Conservation (phyloP, 2,113 vertebrate genomes). For the Rhinichthys klamathensis region DNA sequence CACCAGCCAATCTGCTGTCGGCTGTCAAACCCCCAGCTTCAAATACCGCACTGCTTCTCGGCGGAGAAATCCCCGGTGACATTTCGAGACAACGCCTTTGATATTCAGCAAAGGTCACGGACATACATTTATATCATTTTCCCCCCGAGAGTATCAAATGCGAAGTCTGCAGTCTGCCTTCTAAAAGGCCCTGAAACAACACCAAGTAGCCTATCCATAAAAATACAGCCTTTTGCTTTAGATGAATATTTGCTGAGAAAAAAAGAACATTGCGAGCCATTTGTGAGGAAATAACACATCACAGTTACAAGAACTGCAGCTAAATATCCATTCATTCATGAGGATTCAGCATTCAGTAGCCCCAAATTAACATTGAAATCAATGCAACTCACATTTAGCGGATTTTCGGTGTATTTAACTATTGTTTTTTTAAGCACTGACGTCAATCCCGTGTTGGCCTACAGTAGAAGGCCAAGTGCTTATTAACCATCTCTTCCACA, state of each 20-base stretch:
- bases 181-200: conserved; percentile 31
- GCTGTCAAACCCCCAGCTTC: conserved; percentile 47
- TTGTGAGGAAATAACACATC: background rate
- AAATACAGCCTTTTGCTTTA: conserved; percentile 7
- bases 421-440: background rate
- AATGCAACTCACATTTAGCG: background rate
- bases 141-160: conserved; percentile 24
- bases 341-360: background rate
- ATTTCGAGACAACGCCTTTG: conserved; percentile 59
- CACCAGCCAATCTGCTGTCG: conserved; percentile 41
- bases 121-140: conserved; percentile 43
- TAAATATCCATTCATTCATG: background rate
- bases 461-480: background rate
- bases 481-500: background rate
- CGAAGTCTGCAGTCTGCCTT: conserved; percentile 33
- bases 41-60: conserved; percentile 39
- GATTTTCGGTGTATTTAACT: background rate
- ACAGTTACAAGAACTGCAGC: background rate
- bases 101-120: conserved; percentile 60
- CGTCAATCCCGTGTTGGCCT: background rate
- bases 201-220: background rate
- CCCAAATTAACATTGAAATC: background rate
- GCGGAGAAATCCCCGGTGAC: conserved; percentile 51
- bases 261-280: background rate
- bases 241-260: background rate